Evolutionary conservation across 2,113 vertebrate species (phyloP).

Genomic region (Felis chaus): DNA sequence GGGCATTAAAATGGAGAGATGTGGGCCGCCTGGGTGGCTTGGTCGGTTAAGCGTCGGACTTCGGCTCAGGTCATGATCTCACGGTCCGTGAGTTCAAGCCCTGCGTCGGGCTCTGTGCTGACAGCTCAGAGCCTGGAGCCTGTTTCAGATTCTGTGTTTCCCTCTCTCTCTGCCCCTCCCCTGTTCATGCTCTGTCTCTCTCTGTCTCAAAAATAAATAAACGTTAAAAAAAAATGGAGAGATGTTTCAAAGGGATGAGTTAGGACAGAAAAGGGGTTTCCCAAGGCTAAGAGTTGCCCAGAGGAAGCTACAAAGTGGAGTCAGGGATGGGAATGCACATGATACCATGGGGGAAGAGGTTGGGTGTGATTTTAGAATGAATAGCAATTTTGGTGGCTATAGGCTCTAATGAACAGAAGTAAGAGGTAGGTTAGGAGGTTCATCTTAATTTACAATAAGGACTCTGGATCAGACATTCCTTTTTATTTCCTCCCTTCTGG

Average conservation of each 20-base stretch:
- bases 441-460: neutral
- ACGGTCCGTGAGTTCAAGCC: too few species aligned
- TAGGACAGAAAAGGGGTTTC: neutral
- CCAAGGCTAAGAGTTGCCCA: neutral
- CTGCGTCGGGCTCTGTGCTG: too few species aligned
- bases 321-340: neutral
- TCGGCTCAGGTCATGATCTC: too few species aligned
- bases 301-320: neutral
- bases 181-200: too few species aligned
- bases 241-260: neutral
- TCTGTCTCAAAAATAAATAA: too few species aligned
- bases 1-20: neutral
- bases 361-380: neutral
- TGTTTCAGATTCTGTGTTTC: too few species aligned
- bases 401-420: constrained; percentile 15
- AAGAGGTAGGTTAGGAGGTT: neutral
- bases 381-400: neutral
- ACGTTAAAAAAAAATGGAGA: neutral
- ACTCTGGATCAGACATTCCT: neutral
- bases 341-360: neutral
- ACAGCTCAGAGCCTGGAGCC: too few species aligned
- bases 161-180: too few species aligned
- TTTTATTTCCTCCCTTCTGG: neutral
- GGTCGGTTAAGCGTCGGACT: too few species aligned
- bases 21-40: too few species aligned